These are phyloP conservation scores for Mellilla xanthometata DNA, from an alignment of 2,888 invertebrate species.

Conservation along the genomic window DNA sequence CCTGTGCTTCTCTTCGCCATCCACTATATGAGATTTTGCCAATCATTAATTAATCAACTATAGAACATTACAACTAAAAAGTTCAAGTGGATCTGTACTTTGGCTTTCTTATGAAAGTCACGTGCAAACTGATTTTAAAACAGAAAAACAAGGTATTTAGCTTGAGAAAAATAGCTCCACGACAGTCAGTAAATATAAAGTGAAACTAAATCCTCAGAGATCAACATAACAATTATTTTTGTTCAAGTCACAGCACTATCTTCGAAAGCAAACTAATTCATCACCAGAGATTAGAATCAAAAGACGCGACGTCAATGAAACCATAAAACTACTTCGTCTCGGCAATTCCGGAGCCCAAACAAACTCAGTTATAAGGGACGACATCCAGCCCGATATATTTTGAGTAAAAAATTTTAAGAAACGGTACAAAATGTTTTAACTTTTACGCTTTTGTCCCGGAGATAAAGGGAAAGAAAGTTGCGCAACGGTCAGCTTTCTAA, in stretches of 20 bases:
- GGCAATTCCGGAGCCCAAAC: slow-evolving; percentile 43
- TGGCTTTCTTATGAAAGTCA: too few relatives aligned
- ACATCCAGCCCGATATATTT: slow-evolving; percentile 8
- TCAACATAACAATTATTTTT: slow-evolving; percentile 18
- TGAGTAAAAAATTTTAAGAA: slow-evolving; percentile 51
- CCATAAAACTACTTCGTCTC: slow-evolving; percentile 31
- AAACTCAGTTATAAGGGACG: slow-evolving; percentile 35
- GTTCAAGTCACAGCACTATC: slow-evolving; percentile 16
- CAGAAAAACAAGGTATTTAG: too few relatives aligned
- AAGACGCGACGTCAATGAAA: slow-evolving; percentile 29
- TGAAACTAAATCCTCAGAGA: slow-evolving; percentile 6
- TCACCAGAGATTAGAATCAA: slow-evolving; percentile 30
- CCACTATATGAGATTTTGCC: too few relatives aligned
- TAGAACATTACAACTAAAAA: too few relatives aligned
- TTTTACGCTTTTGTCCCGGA: slow-evolving; percentile 63
- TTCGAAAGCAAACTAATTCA: slow-evolving; percentile 24
- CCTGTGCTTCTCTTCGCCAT: too few relatives aligned
- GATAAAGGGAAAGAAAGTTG: slow-evolving; percentile 80
- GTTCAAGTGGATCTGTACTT: too few relatives aligned
- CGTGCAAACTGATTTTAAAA: too few relatives aligned
- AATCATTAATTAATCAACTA: too few relatives aligned
- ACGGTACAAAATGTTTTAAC: slow-evolving; percentile 53
- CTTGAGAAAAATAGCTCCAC: too few relatives aligned
- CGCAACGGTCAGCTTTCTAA: slow-evolving; percentile 76
- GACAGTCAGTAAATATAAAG: neutral